These are phyloP conservation scores for Lagodon rhomboides DNA, from an alignment of 2,797 vertebrate species.

Conservation along the genomic window DNA sequence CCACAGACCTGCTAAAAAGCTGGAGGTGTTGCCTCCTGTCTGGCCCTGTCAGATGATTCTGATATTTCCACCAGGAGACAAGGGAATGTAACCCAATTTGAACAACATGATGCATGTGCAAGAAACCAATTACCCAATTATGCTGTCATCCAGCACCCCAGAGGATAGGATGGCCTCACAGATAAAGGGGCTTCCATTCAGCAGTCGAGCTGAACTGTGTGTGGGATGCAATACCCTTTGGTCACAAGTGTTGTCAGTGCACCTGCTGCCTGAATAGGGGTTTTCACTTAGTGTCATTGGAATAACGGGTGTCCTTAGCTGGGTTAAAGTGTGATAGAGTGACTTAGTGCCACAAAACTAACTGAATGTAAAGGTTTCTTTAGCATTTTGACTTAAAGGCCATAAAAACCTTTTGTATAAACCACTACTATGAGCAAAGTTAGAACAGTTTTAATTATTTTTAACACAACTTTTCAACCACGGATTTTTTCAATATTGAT, in stretches of 20 bases:
- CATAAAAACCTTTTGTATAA: neutral
- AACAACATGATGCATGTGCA: slow-evolving; percentile 83
- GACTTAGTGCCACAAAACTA: neutral
- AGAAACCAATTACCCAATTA: slow-evolving; percentile 87
- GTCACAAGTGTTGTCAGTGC: slow-evolving; percentile 63
- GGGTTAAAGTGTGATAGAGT: slow-evolving; percentile 3
- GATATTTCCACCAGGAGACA: slow-evolving; percentile 77
- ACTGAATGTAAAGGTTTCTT: slow-evolving; percentile 12
- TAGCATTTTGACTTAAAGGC: neutral
- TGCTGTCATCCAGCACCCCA: slow-evolving; percentile 83
- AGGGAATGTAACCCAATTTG: slow-evolving; percentile 83
- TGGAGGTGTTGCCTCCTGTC: slow-evolving; percentile 76
- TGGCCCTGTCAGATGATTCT: slow-evolving; percentile 75
- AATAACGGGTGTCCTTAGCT: slow-evolving; percentile 43
- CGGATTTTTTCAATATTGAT: too few species aligned
- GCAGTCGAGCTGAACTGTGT: slow-evolving; percentile 57
- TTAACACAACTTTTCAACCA: too few species aligned
- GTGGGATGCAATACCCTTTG: slow-evolving; percentile 63
- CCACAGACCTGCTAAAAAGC: slow-evolving; percentile 64
- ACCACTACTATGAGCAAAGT: neutral
- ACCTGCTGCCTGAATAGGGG: slow-evolving; percentile 71
- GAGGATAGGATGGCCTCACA: slow-evolving; percentile 73
- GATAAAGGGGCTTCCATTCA: slow-evolving; percentile 79
- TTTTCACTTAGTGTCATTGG: slow-evolving; percentile 25
- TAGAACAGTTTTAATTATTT: neutral